Evolutionary conservation across 1,140 invertebrate genomes (phyloP), one percentile per base, ranked within the genome.

Genomic region (Charaxes varanes): DNA sequence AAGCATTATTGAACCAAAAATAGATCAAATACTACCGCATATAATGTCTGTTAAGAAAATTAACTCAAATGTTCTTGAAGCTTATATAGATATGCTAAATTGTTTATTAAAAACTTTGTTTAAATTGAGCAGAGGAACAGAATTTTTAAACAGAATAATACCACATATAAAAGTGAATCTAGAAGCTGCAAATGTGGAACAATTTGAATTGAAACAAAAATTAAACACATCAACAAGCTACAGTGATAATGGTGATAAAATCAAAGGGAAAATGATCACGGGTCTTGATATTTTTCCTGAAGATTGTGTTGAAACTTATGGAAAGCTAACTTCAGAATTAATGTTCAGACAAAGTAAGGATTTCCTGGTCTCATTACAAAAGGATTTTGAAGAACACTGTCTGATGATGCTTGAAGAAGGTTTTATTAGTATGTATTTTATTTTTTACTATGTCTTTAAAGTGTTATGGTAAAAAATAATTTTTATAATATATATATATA

Each of bases 331-430:
- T 13, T 68, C 63, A 2, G 72, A 80, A 30, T 53, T 83, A 7
- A 66, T 83, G 66, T 80, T 80, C 13, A 65, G 76, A 24, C 79
- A 83, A 37, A 83, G 69, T 44, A 74, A 67, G 22, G 74, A 76
- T 14, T 46, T 80, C 8, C 49, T 83, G 13, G 10, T 61, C n/a
- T 57, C 51, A 4, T 33, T 83, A 5, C 70, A 79, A 33, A 76
- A 68, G 10, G 72, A 79, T 53, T 68, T 83, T 8, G 70, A 80
- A 41, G 65, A 61, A 12, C 54, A 68, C 31, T 79, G 73, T 41
- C 40, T 83, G 3, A 60, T 60, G 43, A 62, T 62, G 56, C 51
- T 80, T 4, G 66, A 76, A 55, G 71, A 77, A 54, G 71, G 62
- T 28, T 62, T 69, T 62, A 50, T 68, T 10, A 72, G 77, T 81